Base-by-base conservation (phyloP, 2,888 invertebrate genomes). In the Tortrix viridana region DNA sequence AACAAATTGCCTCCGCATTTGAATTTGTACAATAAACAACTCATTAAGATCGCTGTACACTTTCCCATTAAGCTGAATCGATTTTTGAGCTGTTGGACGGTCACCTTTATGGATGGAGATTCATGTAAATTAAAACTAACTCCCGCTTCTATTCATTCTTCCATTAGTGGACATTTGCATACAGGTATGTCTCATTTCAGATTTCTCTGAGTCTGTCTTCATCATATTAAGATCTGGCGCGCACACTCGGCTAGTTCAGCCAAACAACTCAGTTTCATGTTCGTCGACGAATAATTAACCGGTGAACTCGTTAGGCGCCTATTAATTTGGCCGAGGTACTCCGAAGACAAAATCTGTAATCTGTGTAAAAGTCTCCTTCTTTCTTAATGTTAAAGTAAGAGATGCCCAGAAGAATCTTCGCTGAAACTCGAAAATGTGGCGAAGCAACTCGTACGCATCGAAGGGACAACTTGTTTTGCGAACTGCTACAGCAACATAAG, bases 141-240 rank as follows among this genome's bases (percentile, higher is more conserved):
- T 69, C 73, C 67, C 75, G 74, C 79, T 76, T 78, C 75, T 77
- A 75, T 75, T 75, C 73, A 76, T 76, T 26, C 56, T 38, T 75
- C 81, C 82, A 85, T 86, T 86, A 85, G 75, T 65, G 67, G 60
- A 67, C 67, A 86, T 86, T 85, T 79, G 76, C 81, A 87, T 86
- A 79, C 61, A 65, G 64, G 74, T 75, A 80, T 78, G 76, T 80
- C 82, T 85, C 81, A 85, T 84, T 84, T 79, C 66, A 69, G 71
- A 81, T 85, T 84, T 85, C 84, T 77, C 84, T 77, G 80, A 75
- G 72, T 75, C 67, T 56, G 44, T 57, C 32, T 64, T 67, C 71
- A 67, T 68, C 64, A 67, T 67, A 77, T 81, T 77, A 78, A 77
- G 77, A 50, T 2, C 14, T 16, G 4, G 1, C 19, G 3, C 43